phyloP scores from a whole-genome alignment of 2,888 invertebrate genomes.

The Tuberolachnus salignus region DNA sequence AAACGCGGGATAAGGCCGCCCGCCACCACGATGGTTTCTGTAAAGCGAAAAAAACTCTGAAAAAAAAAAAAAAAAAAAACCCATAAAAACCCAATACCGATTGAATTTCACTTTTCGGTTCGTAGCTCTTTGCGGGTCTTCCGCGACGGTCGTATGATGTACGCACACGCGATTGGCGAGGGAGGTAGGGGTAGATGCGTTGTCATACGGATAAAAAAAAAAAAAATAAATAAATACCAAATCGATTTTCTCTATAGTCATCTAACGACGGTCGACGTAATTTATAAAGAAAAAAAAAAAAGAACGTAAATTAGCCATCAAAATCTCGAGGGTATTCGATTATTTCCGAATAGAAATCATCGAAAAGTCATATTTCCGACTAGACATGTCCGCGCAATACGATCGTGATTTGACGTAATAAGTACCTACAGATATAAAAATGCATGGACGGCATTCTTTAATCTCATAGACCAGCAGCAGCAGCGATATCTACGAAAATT shows the following conservation, averaged over 20 bases:
- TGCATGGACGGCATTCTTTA: too few species aligned
- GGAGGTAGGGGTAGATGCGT: not conserved
- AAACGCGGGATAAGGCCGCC: not conserved
- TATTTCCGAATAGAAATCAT: not conserved
- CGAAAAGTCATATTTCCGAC: not conserved
- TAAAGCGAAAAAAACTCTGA: too few species aligned
- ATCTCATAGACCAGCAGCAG: too few species aligned
- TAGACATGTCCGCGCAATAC: not conserved
- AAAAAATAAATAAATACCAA: too few species aligned
- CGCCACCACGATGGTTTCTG: too few species aligned
- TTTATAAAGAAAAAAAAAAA: not conserved
- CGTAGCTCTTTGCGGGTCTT: not conserved
- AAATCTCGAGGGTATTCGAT: not conserved
- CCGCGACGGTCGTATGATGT: not conserved
- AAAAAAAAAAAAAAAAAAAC: too few species aligned
- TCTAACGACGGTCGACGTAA: not conserved
- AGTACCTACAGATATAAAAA: too few species aligned
- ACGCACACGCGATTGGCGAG: not conserved
- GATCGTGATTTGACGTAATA: constrained; percentile 6
- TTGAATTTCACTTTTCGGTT: constrained; percentile 14
- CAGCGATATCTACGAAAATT: too few species aligned
- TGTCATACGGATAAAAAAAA: not conserved
- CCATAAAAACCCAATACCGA: not conserved
- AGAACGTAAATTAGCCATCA: not conserved
- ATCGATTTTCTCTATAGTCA: not conserved